Evolutionary conservation across 2,888 invertebrate species (phyloP), one percentile per base, ranked within the genome.

Genomic region (Heliconius erato): DNA sequence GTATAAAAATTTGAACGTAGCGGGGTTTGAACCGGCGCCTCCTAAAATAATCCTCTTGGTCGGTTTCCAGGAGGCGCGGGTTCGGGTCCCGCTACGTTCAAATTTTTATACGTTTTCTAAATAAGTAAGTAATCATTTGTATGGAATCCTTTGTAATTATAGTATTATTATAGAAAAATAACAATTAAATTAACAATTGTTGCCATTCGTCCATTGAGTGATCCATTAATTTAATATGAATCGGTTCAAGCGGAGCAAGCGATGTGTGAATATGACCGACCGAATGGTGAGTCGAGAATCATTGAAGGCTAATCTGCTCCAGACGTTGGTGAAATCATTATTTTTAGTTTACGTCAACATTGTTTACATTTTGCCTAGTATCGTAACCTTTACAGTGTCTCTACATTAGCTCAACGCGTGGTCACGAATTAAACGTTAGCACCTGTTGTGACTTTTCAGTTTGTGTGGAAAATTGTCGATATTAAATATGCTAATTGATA

Each of bases 381-480:
- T 63, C n/a, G 74, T 72, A 77, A 81, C 72, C 71, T 59, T 72
- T 79, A 44, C 16, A 72, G 74, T 69, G n/a, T 49, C 14, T 5
- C 49, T 19, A 67, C 81, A 82, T 40, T 68, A 80, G 40, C 69
- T 80, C 83, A 83, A 79, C 74, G 81, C 59, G 71, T 85, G 74
- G 81, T 84, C 85, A 86, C 85, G 83, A 86, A 79, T 28, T 54
- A 14, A 35, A 72, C 68, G 79, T 83, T 85, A 84, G 79, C 81
- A 69, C 80, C 59, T 81, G 80, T 82, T 82, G 82, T 68, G 74
- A 65, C 49, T 77, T 82, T 83, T 68, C 74, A 81, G 12, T 35
- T 74, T 74, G 79, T 81, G 71, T 79, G 65, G n/a, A 82, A 74
- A 82, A 76, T 79, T 54, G 32, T 14, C 28, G 54, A 67, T 35